Base-by-base conservation (phyloP, 2,888 invertebrate genomes). In the Sussaba pulchella region DNA sequence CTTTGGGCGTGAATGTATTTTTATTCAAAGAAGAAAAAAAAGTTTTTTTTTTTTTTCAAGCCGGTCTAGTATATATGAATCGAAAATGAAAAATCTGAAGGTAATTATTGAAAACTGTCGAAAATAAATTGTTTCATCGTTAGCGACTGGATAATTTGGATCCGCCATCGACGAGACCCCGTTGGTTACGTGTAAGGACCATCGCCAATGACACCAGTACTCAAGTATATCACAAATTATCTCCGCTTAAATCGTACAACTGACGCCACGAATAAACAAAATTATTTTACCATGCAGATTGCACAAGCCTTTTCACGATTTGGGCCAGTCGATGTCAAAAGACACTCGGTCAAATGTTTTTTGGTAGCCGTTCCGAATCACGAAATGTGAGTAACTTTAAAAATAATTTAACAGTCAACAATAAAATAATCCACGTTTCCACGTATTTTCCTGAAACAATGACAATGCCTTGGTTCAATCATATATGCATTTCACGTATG, bases 251-350 rank as follows among this genome's bases (percentile, higher is more conserved):
- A 43, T 24, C 2, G 4, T 14, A 2, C 14, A 24, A 43, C 4
- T 43, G 9, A 14, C 12, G 31, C 14, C 12, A 14, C 41, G 10
- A 21, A 8, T 39, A 9, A n/a, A 6, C 17, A 10, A n/a, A 61
- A 41, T 21, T 61, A 5, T 2, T 41, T 12, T 61, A 19, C 21
- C 82, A 17, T 82, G 14, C 88, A 95, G 95, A 91, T 95, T 82
- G 93, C 93, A 50, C 91, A 93, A 41, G 90, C 93, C 75, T 93
- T 96, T 69, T 94, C 95, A 10, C 89, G 91, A 12, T 95, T 93
- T 90, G 96, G 96, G 0, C 93, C 93, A 45, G 93, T 96, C 31
- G 96, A 96, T 90, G 92, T 96, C 10, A 94, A 94, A 87, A 93
- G 93, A 45, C 92, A 93, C 78, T 93, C 94, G 10, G 57, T 66